phyloP scores from a whole-genome alignment of 2,888 invertebrate genomes.

The Megastigmus dorsalis region DNA sequence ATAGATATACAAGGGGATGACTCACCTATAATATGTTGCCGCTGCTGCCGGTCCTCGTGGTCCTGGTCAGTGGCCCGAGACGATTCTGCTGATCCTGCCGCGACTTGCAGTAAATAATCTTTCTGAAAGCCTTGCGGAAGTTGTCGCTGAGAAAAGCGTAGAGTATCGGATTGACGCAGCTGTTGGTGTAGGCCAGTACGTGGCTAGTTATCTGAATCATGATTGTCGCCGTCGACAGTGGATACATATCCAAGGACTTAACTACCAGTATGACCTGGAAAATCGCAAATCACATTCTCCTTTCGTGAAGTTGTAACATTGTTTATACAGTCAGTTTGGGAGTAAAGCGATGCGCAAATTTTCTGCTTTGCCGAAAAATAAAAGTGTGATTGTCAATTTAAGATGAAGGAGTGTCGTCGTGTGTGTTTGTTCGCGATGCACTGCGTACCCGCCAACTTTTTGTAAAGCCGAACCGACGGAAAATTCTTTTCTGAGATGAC shows the following conservation, averaged over 20 bases:
- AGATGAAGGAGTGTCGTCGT: too few relatives aligned
- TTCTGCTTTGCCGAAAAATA: too few relatives aligned
- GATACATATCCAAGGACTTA: slow-evolving; percentile 84
- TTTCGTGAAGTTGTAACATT: too few relatives aligned
- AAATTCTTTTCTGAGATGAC: too few relatives aligned
- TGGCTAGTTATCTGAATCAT: slow-evolving; percentile 86
- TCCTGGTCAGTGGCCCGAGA: slow-evolving; percentile 79
- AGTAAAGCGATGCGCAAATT: too few relatives aligned
- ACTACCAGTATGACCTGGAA: slow-evolving; percentile 87
- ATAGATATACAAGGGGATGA: slow-evolving; percentile 2
- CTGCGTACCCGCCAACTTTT: too few relatives aligned
- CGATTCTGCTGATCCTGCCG: slow-evolving; percentile 75
- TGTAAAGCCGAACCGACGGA: too few relatives aligned
- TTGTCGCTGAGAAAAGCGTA: slow-evolving; percentile 96
- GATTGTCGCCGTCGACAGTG: slow-evolving; percentile 81
- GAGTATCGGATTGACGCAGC: slow-evolving; percentile 94
- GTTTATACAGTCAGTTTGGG: too few relatives aligned
- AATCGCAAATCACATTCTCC: too few relatives aligned
- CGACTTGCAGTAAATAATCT: slow-evolving; percentile 79
- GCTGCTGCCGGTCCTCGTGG: slow-evolving; percentile 81
- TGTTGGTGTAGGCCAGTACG: slow-evolving; percentile 93
- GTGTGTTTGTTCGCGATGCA: too few relatives aligned
- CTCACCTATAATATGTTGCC: slow-evolving; percentile 80
- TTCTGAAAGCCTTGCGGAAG: slow-evolving; percentile 91
- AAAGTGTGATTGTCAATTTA: too few relatives aligned